These are phyloP conservation scores for Scaptomyza flava DNA, from an alignment of 2,888 invertebrate genomes.

Conservation along the genomic window DNA sequence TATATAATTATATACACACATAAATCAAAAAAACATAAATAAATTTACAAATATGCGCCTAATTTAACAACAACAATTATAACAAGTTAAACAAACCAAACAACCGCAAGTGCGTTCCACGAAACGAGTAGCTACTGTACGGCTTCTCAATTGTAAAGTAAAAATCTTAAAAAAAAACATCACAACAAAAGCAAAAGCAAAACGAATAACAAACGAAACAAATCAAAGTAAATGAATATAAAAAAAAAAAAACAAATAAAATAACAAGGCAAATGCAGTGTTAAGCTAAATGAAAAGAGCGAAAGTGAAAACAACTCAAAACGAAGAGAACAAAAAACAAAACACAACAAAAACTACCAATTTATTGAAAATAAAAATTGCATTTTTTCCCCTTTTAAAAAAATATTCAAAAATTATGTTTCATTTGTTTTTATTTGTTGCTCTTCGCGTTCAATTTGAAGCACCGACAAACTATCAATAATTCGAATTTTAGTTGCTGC, in stretches of 20 bases:
- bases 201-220: conserved; percentile 21
- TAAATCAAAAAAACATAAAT: conserved; percentile 30
- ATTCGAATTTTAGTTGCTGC: too few relatives aligned
- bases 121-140: conserved; percentile 28
- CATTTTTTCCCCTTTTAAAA: conserved; percentile 65
- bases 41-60: conserved; percentile 30
- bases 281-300: conserved; percentile 22
- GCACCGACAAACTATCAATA: too few relatives aligned
- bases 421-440: not conserved
- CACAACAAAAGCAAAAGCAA: conserved; percentile 9
- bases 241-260: not conserved
- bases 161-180: conserved; percentile 6
- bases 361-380: conserved; percentile 70
- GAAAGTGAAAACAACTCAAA: conserved; percentile 20
- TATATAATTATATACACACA: conserved; percentile 42
- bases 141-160: conserved; percentile 18
- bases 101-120: conserved; percentile 16
- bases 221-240: conserved; percentile 28
- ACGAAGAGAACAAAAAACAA: not conserved
- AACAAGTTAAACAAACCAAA: conserved; percentile 4
- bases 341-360: conserved; percentile 32
- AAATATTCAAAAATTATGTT: not conserved
- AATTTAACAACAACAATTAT: conserved; percentile 7
- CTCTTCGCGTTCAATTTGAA: too few relatives aligned
- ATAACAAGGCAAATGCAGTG: not conserved